Evolutionary conservation across 1,140 invertebrate species (phyloP).

Genomic region (Acyrthosiphon pisum): DNA sequence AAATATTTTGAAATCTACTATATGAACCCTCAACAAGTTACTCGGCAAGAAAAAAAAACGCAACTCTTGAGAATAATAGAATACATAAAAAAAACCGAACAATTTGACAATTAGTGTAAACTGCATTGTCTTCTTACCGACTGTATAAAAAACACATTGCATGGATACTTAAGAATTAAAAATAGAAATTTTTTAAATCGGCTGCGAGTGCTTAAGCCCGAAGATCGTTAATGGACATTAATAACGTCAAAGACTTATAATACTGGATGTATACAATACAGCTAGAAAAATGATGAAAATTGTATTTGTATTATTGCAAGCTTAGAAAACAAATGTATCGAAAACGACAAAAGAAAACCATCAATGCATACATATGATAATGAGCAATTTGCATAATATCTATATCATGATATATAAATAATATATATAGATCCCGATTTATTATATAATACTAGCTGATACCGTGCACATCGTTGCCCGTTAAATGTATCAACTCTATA

Average conservation of each 20-base stretch:
- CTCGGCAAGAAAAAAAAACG: background rate
- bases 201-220: background rate
- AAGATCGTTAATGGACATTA: background rate
- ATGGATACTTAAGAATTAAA: background rate
- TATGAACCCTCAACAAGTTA: background rate
- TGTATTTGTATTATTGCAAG: background rate
- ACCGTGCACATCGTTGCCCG: too few relatives aligned
- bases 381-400: background rate
- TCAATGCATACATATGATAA: background rate
- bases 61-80: background rate
- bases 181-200: constrained; percentile 18
- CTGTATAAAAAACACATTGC: background rate
- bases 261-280: background rate
- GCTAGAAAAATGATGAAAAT: background rate
- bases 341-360: background rate
- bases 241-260: background rate
- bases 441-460: too few relatives aligned
- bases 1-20: background rate
- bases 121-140: background rate
- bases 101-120: background rate
- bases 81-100: background rate
- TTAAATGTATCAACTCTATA: too few relatives aligned
- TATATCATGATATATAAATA: background rate
- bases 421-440: background rate
- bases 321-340: background rate